These are phyloP conservation scores for Pseudomyrmex pallidus DNA, from an alignment of 1,140 invertebrate species.

Conservation along the genomic window DNA sequence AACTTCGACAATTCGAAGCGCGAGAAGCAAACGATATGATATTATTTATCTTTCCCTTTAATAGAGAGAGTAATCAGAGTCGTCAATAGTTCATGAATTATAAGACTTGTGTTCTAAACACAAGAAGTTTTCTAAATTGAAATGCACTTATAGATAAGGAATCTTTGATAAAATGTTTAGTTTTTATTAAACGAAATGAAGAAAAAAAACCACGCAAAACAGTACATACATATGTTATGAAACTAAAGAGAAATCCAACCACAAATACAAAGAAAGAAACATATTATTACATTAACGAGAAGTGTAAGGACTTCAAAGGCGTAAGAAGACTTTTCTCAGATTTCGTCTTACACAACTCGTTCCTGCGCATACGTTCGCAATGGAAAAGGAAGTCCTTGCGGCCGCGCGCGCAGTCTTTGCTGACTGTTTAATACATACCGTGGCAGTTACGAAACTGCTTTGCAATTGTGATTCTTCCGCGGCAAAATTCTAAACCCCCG, in stretches of 20 bases:
- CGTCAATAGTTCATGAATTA: background rate
- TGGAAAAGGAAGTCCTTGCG: background rate
- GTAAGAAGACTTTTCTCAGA: constrained; percentile 5
- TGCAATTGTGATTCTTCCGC: constrained; percentile 75
- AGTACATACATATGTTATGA: too few species aligned
- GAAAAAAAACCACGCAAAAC: too few species aligned
- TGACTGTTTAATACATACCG: constrained; percentile 74
- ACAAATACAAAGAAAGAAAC: background rate
- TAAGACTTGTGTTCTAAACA: background rate
- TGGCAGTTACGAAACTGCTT: constrained; percentile 74
- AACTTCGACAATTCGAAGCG: background rate
- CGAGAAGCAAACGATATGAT: background rate
- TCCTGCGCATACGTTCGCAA: background rate
- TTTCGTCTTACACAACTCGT: constrained; percentile 8
- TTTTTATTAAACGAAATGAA: background rate
- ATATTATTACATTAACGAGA: constrained; percentile 38
- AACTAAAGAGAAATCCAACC: too few species aligned
- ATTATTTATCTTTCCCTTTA: background rate
- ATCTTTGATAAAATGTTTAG: background rate
- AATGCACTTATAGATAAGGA: background rate
- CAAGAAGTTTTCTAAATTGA: background rate
- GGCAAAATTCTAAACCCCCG: constrained; percentile 60
- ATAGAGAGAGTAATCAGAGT: background rate
- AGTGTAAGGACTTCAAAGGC: constrained; percentile 14
- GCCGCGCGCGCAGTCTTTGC: background rate